Evolutionary conservation across 2,888 invertebrate species (phyloP).

Genomic region (Cephus pulcher): DNA sequence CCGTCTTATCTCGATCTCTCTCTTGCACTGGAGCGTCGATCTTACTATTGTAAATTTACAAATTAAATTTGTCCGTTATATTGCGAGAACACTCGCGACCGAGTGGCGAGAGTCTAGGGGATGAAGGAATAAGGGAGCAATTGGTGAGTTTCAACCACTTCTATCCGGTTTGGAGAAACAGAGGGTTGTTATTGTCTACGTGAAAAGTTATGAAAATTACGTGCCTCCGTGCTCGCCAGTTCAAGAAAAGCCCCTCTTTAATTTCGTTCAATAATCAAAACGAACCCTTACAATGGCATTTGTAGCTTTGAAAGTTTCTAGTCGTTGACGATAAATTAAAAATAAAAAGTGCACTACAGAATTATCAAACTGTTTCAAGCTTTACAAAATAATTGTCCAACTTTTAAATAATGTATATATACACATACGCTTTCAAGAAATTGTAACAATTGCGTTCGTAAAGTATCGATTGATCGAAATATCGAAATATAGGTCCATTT

Average conservation of each 20-base stretch:
- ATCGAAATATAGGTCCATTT: not conserved
- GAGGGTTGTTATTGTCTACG: conserved; percentile 47
- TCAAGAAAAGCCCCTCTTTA: conserved; percentile 1
- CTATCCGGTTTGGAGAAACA: conserved; percentile 32
- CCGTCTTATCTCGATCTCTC: not conserved
- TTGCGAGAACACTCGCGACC: conserved; percentile 20
- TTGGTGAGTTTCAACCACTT: conserved; percentile 38
- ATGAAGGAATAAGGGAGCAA: conserved; percentile 12
- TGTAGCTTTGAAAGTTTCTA: not conserved
- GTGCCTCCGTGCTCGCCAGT: conserved; percentile 42
- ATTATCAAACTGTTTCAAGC: not conserved
- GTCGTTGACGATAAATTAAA: not conserved
- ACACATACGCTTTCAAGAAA: no score
- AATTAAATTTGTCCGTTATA: conserved; percentile 42
- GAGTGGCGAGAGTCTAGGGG: not conserved
- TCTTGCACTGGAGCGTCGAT: not conserved
- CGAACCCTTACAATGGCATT: not conserved
- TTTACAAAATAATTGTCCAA: not conserved
- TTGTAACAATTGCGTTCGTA: no score
- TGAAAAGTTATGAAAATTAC: conserved; percentile 59
- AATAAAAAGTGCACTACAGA: not conserved
- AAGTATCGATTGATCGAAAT: not conserved
- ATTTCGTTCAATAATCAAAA: conserved; percentile 1
- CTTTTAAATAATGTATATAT: not conserved
- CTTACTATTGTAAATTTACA: conserved; percentile 40